Percentiles rank a stretch among this genome's conserved stretches.
Evolutionary conservation across 2,888 invertebrate genomes (phyloP).

Genomic region (Tanytarsus gracilentus): DNA sequence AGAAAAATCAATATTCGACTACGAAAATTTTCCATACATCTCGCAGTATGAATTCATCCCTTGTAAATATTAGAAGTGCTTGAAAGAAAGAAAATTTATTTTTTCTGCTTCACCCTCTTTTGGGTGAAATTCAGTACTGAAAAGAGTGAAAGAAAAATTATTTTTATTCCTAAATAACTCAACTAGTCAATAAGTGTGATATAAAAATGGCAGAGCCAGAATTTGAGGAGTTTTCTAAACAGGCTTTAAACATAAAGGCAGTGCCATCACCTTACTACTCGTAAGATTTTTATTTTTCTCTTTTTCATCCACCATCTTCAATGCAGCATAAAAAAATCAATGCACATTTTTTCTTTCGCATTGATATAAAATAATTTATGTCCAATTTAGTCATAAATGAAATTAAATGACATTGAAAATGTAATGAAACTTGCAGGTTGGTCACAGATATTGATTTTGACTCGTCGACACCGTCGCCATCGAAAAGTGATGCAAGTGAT

Average conservation of each 20-base stretch:
- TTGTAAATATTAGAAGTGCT: slow-evolving; percentile 28
- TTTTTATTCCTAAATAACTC: too few relatives aligned
- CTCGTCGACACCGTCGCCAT: slow-evolving; percentile 52
- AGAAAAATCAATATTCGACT: slow-evolving; percentile 22
- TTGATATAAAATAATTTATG: neutral
- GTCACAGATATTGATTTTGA: slow-evolving; percentile 77
- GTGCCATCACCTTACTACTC: slow-evolving; percentile 78
- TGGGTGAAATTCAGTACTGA: neutral
- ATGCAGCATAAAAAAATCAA: neutral
- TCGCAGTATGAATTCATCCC: slow-evolving; percentile 4
- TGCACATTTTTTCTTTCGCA: neutral
- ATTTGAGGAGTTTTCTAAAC: slow-evolving; percentile 80
- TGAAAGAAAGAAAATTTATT: neutral
- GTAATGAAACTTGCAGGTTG: slow-evolving; percentile 48
- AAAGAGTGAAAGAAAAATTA: slow-evolving; percentile 6
- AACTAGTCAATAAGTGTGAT: neutral
- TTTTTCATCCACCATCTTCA: neutral
- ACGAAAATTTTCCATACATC: slow-evolving; percentile 1
- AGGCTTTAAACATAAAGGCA: slow-evolving; percentile 30
- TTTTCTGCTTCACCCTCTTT: neutral
- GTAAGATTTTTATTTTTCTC: slow-evolving; percentile 50
- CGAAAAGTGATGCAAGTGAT: slow-evolving; percentile 62
- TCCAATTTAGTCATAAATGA: neutral
- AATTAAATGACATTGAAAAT: neutral
- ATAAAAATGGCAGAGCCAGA: slow-evolving; percentile 77